phyloP scores from a whole-genome alignment of 2,797 vertebrate species.

The Tympanoctomys barrerae region DNA sequence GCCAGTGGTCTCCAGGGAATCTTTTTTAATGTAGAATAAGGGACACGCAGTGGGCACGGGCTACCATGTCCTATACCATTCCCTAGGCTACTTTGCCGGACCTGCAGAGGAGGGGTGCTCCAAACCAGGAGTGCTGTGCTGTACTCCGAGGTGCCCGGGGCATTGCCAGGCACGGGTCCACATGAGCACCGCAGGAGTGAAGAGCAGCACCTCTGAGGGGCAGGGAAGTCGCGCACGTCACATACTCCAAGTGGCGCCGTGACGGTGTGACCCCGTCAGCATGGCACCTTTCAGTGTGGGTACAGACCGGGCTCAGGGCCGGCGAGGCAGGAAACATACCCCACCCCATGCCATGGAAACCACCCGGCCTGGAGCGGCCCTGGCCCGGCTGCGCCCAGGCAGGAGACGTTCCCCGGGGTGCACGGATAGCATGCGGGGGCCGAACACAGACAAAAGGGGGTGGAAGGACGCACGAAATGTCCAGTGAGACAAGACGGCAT shows the following conservation, averaged over 20 bases:
- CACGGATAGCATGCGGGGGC: background rate
- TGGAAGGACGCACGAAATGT: no score
- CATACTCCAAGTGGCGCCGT: background rate
- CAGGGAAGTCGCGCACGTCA: background rate
- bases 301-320: background rate
- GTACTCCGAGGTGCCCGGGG: background rate
- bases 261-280: background rate
- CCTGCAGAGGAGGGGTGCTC: background rate
- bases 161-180: background rate
- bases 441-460: no score
- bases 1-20: accelerated
- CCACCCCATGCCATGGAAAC: background rate
- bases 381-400: background rate
- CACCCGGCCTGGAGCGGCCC: background rate
- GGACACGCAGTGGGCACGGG: background rate
- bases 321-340: background rate
- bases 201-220: background rate
- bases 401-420: background rate
- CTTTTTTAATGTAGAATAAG: background rate
- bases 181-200: background rate
- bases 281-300: background rate
- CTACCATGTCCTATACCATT: background rate
- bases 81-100: no score
- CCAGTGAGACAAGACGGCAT: background rate
- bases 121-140: background rate